phyloP scores from a whole-genome alignment of 2,113 vertebrate species.

The Bubo blakistoni region DNA sequence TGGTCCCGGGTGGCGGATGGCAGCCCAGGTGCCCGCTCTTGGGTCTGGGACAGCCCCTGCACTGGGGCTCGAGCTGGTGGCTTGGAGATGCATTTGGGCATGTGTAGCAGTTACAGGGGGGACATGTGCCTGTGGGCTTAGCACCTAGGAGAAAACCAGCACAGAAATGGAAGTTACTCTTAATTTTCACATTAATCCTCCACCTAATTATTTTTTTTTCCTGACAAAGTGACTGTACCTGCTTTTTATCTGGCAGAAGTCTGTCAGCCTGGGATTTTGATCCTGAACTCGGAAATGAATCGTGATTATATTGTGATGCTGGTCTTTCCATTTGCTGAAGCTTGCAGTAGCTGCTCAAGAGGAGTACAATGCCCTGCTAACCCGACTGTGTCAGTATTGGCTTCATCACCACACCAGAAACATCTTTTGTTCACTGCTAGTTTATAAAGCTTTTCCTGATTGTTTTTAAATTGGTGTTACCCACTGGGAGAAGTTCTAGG shows the following conservation, averaged over 20 bases:
- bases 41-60: neutral
- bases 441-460: slow-evolving; percentile 31
- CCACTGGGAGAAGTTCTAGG: slow-evolving; percentile 9
- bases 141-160: neutral
- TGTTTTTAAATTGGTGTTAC: slow-evolving; percentile 18
- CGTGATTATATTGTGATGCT: neutral
- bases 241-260: neutral
- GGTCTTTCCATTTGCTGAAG: slow-evolving; percentile 32
- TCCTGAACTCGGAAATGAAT: neutral
- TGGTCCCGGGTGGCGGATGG: neutral
- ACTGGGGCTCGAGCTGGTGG: fast-evolving
- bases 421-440: neutral
- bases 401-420: slow-evolving; percentile 7
- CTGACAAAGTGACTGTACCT: neutral
- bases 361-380: neutral
- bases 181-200: neutral
- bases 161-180: neutral
- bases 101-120: neutral
- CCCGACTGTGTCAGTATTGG: neutral
- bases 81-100: neutral
- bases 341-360: slow-evolving; percentile 20
- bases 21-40: fast-evolving
- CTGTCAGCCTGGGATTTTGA: neutral
- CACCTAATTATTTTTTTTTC: neutral
- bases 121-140: neutral